Conservation (phyloP, 1,140 invertebrate genomes). For the Hyphantria cunea region DNA sequence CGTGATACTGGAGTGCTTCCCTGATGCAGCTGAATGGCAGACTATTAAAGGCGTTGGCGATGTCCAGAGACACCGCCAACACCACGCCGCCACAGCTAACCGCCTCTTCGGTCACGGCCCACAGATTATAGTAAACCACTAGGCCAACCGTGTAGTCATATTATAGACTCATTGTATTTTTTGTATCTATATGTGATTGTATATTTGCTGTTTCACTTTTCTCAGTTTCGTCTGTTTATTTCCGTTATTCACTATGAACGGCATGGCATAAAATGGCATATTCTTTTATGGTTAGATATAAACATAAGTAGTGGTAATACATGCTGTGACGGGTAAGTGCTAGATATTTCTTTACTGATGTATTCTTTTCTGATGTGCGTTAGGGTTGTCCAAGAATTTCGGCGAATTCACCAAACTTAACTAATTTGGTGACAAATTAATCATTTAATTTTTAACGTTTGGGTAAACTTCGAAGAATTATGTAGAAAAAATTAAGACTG, state of each 20-base stretch:
- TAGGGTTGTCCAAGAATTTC: constrained; percentile 14
- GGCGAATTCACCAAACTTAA: neutral
- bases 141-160: neutral
- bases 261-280: no score
- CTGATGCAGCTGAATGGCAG: no score
- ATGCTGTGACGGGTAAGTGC: constrained; percentile 24
- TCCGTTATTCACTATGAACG: constrained; percentile 18
- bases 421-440: no score
- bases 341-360: constrained; percentile 23
- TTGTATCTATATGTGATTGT: neutral
- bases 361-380: constrained; percentile 14
- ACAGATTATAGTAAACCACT: no score
- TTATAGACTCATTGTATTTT: neutral
- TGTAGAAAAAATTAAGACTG: no score
- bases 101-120: no score
- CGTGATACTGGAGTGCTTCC: no score
- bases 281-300: constrained; percentile 33
- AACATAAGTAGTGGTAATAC: constrained; percentile 33
- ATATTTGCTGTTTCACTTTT: neutral
- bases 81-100: no score
- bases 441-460: no score
- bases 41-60: no score
- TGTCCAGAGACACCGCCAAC: no score
- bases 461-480: no score
- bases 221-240: constrained; percentile 23